Evolutionary conservation across 2,888 invertebrate species (phyloP), one percentile per base, ranked within the genome.

Genomic region (Lepidocyrtoides sp.): DNA sequence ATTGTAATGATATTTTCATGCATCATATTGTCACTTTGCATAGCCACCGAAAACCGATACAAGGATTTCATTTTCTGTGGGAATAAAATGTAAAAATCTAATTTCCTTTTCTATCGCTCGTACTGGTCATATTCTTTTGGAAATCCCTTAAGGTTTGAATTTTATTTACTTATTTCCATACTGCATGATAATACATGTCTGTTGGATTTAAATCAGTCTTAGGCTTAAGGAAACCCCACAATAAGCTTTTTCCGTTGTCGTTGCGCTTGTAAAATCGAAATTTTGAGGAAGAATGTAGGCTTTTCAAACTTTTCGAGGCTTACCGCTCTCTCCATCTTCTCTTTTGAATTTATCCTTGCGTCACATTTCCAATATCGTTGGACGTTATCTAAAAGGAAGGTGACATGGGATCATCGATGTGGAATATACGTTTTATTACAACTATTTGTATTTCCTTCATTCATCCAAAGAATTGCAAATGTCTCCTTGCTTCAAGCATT

Each of bases 211-310:
- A 36, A 8, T 8, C 36, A 3, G 3, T 12, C 10, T 48, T 12
- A 48, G 4, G 44, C 44, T 36, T 8, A 36, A 48, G 14, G 44
- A 48, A 12, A 14, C 44, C 44, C 12, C 14, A 48, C 44, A 10
- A 48, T 4, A 48, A 1, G 12, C 44, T 12, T 12, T 12, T 12
- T 48, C 23, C n/a, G 66, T 32, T 32, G n/a, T 14, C 23, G 54
- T 54, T 54, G 32, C 29, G 66, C 66, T 32, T 32, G 29, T 66
- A 66, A 66, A 32, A 66, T 66, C 4, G 32, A 32, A 32, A 66
- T 32, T 66, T 0, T 66, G n/a, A 5, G n/a, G 3, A 29, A 32
- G 29, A 66, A 32, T 23, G n/a, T 26, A 1, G 14, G 1, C n/a
- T 26, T 66, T 66, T 66, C 5, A 48, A 48, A 66, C 29, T 66